phyloP scores from a whole-genome alignment of 2,113 vertebrate genomes.

The Carassius gibelio region DNA sequence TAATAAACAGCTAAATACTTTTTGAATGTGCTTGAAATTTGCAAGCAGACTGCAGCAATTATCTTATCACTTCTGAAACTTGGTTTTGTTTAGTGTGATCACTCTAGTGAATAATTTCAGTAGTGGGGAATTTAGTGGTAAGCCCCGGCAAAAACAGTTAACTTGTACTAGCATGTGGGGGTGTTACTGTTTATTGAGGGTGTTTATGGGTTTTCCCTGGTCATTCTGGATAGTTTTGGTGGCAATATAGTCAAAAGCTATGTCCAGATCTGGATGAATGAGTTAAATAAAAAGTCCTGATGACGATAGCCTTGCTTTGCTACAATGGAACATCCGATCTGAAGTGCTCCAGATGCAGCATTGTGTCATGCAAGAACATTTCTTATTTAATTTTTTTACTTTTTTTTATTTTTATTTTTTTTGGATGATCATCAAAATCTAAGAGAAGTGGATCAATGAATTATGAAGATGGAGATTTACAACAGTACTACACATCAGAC shows the following conservation, averaged over 20 bases:
- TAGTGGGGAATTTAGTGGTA: constrained; percentile 58
- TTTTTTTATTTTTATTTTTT: too few relatives aligned
- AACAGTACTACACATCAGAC: constrained; percentile 33
- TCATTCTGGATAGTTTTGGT: constrained; percentile 44
- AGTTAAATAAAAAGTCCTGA: neutral
- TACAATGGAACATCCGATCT: neutral
- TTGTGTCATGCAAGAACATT: neutral
- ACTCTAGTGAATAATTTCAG: constrained; percentile 54
- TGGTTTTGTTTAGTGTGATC: constrained; percentile 42
- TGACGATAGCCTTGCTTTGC: constrained; percentile 1
- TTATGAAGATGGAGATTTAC: constrained; percentile 46
- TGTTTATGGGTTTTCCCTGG: constrained; percentile 60
- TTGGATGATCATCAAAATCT: neutral
- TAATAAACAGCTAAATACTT: neutral
- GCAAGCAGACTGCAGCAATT: neutral
- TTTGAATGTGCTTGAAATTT: neutral
- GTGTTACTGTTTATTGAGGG: constrained; percentile 39
- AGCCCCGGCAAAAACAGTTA: constrained; percentile 53
- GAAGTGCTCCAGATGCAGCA: constrained; percentile 4
- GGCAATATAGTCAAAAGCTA: neutral
- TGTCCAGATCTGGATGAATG: constrained; percentile 31
- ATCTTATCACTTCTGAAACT: constrained; percentile 31
- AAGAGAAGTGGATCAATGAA: constrained; percentile 40
- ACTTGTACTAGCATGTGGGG: constrained; percentile 49
- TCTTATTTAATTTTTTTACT: too few relatives aligned